Conservation (phyloP, 2,797 vertebrate genomes). For the Pelodytes ibericus region DNA sequence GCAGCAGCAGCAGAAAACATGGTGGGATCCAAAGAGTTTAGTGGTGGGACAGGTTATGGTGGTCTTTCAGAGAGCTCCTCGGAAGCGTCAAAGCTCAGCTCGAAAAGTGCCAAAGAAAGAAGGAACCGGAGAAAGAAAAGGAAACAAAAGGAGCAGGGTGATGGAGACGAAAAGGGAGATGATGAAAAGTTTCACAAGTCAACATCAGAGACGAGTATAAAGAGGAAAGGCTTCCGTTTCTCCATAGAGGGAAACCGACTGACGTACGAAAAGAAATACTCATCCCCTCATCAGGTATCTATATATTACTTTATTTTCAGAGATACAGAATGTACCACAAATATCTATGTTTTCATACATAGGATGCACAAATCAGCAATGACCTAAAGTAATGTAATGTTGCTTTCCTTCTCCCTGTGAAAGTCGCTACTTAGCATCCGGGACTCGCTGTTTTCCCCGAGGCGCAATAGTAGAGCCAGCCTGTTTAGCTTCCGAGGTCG, state of each 20-base stretch:
- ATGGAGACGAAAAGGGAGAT: slow-evolving; percentile 76
- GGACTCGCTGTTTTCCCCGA: slow-evolving; percentile 86
- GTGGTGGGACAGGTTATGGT: slow-evolving; percentile 75
- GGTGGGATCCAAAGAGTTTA: slow-evolving; percentile 76
- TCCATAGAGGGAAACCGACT: slow-evolving; percentile 79
- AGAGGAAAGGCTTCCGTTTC: slow-evolving; percentile 79
- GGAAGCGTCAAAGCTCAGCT: slow-evolving; percentile 87
- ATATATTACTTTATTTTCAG: not conserved
- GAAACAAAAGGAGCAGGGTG: slow-evolving; percentile 78
- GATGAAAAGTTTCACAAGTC: slow-evolving; percentile 78
- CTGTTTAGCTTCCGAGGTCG: slow-evolving; percentile 91
- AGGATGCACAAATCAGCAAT: too few species aligned
- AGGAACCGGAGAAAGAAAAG: slow-evolving; percentile 87
- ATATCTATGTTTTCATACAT: too few species aligned
- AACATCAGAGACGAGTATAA: slow-evolving; percentile 84
- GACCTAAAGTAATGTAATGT: not conserved
- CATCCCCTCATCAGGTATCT: slow-evolving; percentile 87
- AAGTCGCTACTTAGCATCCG: slow-evolving; percentile 93
- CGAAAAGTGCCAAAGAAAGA: slow-evolving; percentile 96
- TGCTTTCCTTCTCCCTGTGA: slow-evolving; percentile 62
- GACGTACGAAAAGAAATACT: slow-evolving; percentile 82
- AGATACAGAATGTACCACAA: too few species aligned
- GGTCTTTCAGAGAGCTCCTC: slow-evolving; percentile 86
- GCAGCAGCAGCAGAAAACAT: slow-evolving; percentile 78
- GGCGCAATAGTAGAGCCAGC: slow-evolving; percentile 91